Base-by-base conservation (phyloP, 2,888 invertebrate genomes). In the Carpatolechia fugitivella region DNA sequence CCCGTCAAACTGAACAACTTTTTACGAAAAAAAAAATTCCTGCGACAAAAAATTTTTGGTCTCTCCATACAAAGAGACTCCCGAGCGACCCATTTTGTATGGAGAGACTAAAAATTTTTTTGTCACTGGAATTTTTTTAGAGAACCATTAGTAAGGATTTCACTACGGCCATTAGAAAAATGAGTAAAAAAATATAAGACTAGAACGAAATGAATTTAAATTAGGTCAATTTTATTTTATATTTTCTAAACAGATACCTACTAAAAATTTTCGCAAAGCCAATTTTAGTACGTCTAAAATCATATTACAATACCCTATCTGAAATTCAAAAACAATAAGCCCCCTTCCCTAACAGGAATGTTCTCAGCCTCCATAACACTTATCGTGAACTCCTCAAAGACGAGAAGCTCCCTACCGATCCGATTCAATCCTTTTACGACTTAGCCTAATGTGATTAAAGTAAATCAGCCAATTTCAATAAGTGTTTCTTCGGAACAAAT, bases 401-500 rank as follows among this genome's bases (percentile, higher is more conserved):
- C 35, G 35, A 11, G 49, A 49, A 49, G 35, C 35, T 48, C 33
- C 13, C 13, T 31, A 36, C 33, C 20, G 20, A 35, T 54, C 65
- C 63, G 8, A 29, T 55, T 64, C 63, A 82, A 82, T 80, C 82
- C 81, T 80, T 83, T 80, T 74, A 78, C 79, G 75, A 69, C 72
- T 66, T 67, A 68, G 68, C 71, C 70, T 78, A 80, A 78, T 76
- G 75, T 79, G 82, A 83, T 86, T 85, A 80, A 81, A 85, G 81
- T 82, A 86, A 87, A 86, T 85, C 82, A 82, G 79, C 80, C 83
- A 87, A 87, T 87, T 86, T 82, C 86, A 88, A 86, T 88, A 86
- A 87, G 88, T 86, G 85, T 83, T 79, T 66, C 68, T 72, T 76
- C 69, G 67, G 74, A 73, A 78, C 75, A 80, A 82, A 85, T 86